Percentiles rank a stretch among this genome's conserved stretches.
These are phyloP conservation scores for Perca flavescens DNA, from an alignment of 2,113 vertebrate genomes.

Conservation along the genomic window DNA sequence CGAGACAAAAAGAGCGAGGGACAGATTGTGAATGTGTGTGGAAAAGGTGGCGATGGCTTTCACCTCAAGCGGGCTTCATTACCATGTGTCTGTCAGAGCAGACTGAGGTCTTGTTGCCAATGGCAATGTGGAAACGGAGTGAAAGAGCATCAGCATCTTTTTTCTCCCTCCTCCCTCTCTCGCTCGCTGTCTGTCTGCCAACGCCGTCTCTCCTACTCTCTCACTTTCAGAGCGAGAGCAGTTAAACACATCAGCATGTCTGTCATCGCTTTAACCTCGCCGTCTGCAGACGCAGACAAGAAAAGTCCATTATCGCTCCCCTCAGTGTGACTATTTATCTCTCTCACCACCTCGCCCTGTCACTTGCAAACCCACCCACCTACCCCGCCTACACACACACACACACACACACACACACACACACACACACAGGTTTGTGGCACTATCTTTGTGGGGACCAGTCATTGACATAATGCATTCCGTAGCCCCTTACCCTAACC, in stretches of 20 bases:
- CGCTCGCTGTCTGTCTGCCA: slow-evolving; percentile 20
- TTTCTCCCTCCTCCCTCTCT: neutral
- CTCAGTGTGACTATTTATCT: slow-evolving; percentile 74
- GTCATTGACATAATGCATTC: too few species aligned
- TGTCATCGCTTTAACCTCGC: slow-evolving; percentile 73
- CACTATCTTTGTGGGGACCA: too few species aligned
- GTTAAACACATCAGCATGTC: slow-evolving; percentile 82
- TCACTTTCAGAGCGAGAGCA: slow-evolving; percentile 52
- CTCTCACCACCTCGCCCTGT: slow-evolving; percentile 62
- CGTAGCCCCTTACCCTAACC: too few species aligned
- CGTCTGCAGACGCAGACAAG: slow-evolving; percentile 79
- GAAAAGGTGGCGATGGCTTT: slow-evolving; percentile 48
- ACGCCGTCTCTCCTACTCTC: slow-evolving; percentile 30
- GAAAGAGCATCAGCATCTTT: slow-evolving; percentile 73
- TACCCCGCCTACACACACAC: slow-evolving; percentile 6
- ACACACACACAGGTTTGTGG: neutral
- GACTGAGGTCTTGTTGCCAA: slow-evolving; percentile 70
- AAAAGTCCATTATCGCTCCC: slow-evolving; percentile 83
- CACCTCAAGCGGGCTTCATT: slow-evolving; percentile 76
- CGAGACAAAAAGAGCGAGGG: slow-evolving; percentile 34
- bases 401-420: slow-evolving; percentile 1
- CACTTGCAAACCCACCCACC: slow-evolving; percentile 55
- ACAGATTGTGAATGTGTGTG: slow-evolving; percentile 60
- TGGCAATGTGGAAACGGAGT: slow-evolving; percentile 74
- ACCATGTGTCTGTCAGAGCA: slow-evolving; percentile 77